Percentiles rank a stretch among this genome's conserved stretches.
Evolutionary conservation across 30 jellyfish, hydroid and myxozoan genomes (phyloP).

Genomic region (Aurelia coerulea): DNA sequence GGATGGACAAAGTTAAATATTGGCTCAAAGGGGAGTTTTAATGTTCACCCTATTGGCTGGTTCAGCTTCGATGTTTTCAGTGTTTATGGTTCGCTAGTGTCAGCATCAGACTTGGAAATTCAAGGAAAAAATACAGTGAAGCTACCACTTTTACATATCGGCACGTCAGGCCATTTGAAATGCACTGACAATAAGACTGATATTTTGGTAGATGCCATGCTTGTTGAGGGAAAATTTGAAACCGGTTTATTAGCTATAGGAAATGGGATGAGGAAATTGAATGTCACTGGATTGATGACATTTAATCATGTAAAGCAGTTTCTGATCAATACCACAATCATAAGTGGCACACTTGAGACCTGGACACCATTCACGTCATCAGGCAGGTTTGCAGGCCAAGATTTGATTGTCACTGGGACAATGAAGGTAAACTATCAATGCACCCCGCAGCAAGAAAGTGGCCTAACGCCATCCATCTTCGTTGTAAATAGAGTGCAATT

Average conservation of each 20-base stretch:
- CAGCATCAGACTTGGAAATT: slow-evolving; percentile 46
- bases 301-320: slow-evolving; percentile 37
- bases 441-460: slow-evolving; percentile 40
- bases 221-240: slow-evolving; percentile 57
- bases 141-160: slow-evolving; percentile 20
- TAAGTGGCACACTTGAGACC: slow-evolving; percentile 47
- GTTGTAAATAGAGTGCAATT: slow-evolving; percentile 1
- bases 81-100: slow-evolving; percentile 16
- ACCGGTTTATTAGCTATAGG: slow-evolving; percentile 33
- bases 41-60: slow-evolving; percentile 57
- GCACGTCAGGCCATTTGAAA: slow-evolving; percentile 30
- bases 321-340: slow-evolving; percentile 11
- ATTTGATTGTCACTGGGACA: slow-evolving; percentile 21
- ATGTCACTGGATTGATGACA: slow-evolving; percentile 43
- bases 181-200: slow-evolving; percentile 24
- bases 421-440: slow-evolving; percentile 21
- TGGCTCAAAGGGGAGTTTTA: slow-evolving; percentile 26
- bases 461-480: slow-evolving; percentile 22
- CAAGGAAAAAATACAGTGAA: slow-evolving; percentile 36
- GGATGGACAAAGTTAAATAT: slow-evolving; percentile 38
- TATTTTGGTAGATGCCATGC: slow-evolving; percentile 32
- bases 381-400: slow-evolving; percentile 38
- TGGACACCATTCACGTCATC: slow-evolving; percentile 60
- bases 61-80: slow-evolving; percentile 40
- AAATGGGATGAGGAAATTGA: slow-evolving; percentile 18